phyloP scores from a whole-genome alignment of 2,797 vertebrate species.

The Scolopax bukidnonensis region DNA sequence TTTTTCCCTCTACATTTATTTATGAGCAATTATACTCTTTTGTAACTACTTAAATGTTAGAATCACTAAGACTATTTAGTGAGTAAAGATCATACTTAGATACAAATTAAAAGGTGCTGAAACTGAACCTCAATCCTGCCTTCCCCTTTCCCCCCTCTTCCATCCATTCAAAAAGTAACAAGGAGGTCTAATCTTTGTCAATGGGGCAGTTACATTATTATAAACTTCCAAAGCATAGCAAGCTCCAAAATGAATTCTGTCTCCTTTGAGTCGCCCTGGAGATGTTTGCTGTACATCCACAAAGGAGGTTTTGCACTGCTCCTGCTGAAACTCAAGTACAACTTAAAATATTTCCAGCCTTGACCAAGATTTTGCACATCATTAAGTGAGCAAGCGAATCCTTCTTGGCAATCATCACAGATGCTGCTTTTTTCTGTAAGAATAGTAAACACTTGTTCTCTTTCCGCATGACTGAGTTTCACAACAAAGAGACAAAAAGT shows the following conservation, averaged over 20 bases:
- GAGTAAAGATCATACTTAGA: background rate
- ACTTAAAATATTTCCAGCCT: constrained; percentile 3
- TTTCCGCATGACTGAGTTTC: constrained; percentile 22
- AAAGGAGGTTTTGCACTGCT: background rate
- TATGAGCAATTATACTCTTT: background rate
- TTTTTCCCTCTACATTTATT: background rate
- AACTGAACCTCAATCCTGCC: background rate
- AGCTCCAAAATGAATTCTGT: background rate
- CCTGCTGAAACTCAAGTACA: background rate
- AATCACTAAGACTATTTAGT: background rate
- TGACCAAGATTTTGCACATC: background rate
- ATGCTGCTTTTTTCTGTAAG: constrained; percentile 16
- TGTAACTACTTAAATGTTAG: background rate
- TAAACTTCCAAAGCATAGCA: background rate
- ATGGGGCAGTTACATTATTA: background rate
- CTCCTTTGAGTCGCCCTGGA: background rate
- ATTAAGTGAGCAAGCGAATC: background rate
- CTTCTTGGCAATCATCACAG: constrained; percentile 31
- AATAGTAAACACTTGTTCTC: constrained; percentile 52
- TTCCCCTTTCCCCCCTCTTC: background rate
- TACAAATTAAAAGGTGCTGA: background rate
- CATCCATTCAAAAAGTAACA: background rate
- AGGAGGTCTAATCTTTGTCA: background rate
- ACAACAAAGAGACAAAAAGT: background rate
- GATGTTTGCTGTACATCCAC: background rate